A percentile compares a stretch with the other conserved stretches of the same genome.
These are phyloP conservation scores for Ficedula albicollis DNA, from an alignment of 2,797 vertebrate species.

Conservation along the genomic window DNA sequence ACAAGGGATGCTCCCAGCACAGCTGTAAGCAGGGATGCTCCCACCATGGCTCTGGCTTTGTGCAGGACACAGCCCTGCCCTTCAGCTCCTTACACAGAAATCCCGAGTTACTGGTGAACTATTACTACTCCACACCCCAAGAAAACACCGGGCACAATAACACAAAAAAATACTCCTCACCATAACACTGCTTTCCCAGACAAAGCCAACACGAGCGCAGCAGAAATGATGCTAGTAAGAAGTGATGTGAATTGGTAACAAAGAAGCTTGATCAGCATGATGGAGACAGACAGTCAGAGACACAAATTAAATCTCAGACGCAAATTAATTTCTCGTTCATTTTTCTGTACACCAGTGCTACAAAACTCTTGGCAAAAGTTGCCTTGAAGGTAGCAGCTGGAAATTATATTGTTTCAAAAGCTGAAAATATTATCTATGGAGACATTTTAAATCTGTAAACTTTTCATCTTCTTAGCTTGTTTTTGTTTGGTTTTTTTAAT, in stretches of 20 bases:
- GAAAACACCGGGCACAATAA: background rate
- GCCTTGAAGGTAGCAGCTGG: background rate
- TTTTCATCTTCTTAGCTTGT: background rate
- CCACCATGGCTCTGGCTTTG: background rate
- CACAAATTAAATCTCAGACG: background rate
- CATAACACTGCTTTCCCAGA: background rate
- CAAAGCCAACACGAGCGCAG: background rate
- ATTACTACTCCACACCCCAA: background rate
- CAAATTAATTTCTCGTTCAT: constrained; percentile 43
- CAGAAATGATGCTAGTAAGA: constrained; percentile 12
- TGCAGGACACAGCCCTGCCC: background rate
- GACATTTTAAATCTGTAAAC: constrained; percentile 43
- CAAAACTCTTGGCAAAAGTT: constrained; percentile 16
- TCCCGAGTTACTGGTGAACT: background rate
- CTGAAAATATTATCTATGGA: constrained; percentile 48
- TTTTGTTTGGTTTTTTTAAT: background rate
- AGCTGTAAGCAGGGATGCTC: background rate
- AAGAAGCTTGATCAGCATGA: background rate
- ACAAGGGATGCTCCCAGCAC: background rate
- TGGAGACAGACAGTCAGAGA: constrained; percentile 16
- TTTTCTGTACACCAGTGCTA: background rate
- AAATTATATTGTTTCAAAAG: constrained; percentile 44
- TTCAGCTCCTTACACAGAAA: background rate
- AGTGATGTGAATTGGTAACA: constrained; percentile 28
- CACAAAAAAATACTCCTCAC: background rate